Evolutionary conservation across 2,888 invertebrate genomes (phyloP), one percentile per base, ranked within the genome.

Genomic region (Drosophila infuscata): DNA sequence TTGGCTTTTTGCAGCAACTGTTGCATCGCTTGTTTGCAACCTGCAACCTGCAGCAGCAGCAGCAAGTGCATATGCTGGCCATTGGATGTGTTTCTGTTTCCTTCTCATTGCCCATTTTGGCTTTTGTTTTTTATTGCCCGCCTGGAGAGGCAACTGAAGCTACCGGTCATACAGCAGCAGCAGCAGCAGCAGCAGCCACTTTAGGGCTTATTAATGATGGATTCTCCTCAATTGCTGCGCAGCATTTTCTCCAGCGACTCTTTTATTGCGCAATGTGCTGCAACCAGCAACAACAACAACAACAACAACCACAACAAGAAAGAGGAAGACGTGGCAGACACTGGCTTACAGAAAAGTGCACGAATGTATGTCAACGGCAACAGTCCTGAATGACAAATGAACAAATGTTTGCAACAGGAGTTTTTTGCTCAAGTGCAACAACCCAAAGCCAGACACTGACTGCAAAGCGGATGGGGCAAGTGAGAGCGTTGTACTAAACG

Each of bases 311-410:
- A 67, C 56, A 61, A 51, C 60, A 30, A 30, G 17, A 36, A 41
- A 52, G 51, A 68, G 35, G 48, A 56, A 33, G 38, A 53, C 25
- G 46, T 46, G 25, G 46, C 46, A 32, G 61, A 67, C 51, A 66
- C 38, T 67, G 59, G 53, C 64, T 65, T 57, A 65, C 81, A 89
- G 86, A 80, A 83, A 89, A 86, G 79, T 87, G 89, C 90, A 89
- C 88, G 88, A 92, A 92, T 92, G 92, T 92, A 90, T 92, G 92
- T 92, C 92, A 92, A 76, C 85, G 79, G 85, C 83, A 76, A 82
- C 91, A 86, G 90, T 83, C 85, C 89, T 84, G 88, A 88, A 89
- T 92, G 92, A 92, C 92, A 92, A 92, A 92, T 92, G 89, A 91
- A 88, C 91, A 86, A 91, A 91, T 88, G 87, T 81, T 76, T 71